These are phyloP conservation scores for Caenorhabditis becei DNA, from an alignment of 2,888 invertebrate species.

Conservation along the genomic window DNA sequence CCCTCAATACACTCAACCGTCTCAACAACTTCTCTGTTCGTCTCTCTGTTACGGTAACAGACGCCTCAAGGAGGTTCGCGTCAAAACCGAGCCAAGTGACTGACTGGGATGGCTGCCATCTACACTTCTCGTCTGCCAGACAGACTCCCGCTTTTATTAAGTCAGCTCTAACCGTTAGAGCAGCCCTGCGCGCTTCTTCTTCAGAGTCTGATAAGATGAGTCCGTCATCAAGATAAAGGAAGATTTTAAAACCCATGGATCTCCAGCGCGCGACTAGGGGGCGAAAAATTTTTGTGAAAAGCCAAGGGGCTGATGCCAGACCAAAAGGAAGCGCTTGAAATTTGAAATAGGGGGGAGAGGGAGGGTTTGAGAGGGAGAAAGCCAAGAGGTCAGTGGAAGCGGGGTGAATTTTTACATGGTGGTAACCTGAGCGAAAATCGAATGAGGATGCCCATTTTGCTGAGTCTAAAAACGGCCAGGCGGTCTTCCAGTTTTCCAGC, in stretches of 20 bases:
- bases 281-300: constrained; percentile 27
- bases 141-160: constrained; percentile 4
- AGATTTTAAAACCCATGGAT: not conserved
- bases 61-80: not conserved
- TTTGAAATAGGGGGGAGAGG: not conserved
- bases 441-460: constrained; percentile 15
- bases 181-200: constrained; percentile 2
- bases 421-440: constrained; percentile 21
- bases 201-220: not conserved
- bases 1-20: not conserved
- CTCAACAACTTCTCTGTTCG: not conserved
- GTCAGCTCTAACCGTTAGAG: not conserved
- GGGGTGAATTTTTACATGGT: constrained; percentile 5
- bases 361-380: not conserved
- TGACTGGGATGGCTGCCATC: not conserved
- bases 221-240: constrained; percentile 23
- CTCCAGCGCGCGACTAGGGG: constrained; percentile 7
- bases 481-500: constrained; percentile 4
- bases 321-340: constrained; percentile 20
- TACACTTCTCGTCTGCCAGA: constrained; percentile 22
- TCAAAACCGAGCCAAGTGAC: constrained; percentile 16
- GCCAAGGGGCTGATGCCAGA: constrained; percentile 1
- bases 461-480: constrained; percentile 4
- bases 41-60: not conserved
- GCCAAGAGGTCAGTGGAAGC: not conserved